A percentile compares a stretch with the other conserved stretches of the same genome.
These are phyloP conservation scores for Drosophila tanythrix DNA, from an alignment of 2,888 invertebrate genomes.

Conservation along the genomic window DNA sequence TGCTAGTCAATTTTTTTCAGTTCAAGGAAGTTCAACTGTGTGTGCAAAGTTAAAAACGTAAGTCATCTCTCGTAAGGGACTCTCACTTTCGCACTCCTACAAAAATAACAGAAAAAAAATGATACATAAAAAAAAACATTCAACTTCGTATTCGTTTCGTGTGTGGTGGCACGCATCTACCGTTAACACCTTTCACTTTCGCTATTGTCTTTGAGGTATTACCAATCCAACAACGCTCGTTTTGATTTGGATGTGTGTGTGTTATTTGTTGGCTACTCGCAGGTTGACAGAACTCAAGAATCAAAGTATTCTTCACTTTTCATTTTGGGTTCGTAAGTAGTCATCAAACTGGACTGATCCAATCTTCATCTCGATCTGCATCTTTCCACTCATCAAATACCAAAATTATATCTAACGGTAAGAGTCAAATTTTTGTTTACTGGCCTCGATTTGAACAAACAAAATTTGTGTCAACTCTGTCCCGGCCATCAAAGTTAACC, in stretches of 20 bases:
- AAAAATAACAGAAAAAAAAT: not conserved
- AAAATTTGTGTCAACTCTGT: conserved; percentile 15
- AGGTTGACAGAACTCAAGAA: conserved; percentile 32
- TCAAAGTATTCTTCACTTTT: not conserved
- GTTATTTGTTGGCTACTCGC: not conserved
- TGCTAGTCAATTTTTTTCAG: not conserved
- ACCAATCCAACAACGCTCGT: conserved; percentile 8
- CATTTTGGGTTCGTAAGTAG: not conserved
- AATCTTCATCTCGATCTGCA: not conserved
- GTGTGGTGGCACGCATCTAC: conserved; percentile 33
- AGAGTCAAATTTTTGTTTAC: conserved; percentile 29
- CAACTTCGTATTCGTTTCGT: conserved; percentile 5
- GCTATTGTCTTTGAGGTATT: conserved; percentile 32
- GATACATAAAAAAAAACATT: not conserved
- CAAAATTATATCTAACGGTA: conserved; percentile 50
- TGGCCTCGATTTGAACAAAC: conserved; percentile 38
- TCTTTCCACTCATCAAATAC: conserved; percentile 15
- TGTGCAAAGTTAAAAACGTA: not conserved
- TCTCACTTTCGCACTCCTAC: conserved; percentile 27
- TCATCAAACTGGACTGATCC: not conserved
- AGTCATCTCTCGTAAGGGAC: not conserved
- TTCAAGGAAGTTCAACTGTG: not conserved
- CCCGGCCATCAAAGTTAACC: conserved; percentile 5
- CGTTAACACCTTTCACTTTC: conserved; percentile 71
- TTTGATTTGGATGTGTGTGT: not conserved